Base-by-base conservation (phyloP, 2,113 vertebrate species). In the Ctenomys sociabilis region DNA sequence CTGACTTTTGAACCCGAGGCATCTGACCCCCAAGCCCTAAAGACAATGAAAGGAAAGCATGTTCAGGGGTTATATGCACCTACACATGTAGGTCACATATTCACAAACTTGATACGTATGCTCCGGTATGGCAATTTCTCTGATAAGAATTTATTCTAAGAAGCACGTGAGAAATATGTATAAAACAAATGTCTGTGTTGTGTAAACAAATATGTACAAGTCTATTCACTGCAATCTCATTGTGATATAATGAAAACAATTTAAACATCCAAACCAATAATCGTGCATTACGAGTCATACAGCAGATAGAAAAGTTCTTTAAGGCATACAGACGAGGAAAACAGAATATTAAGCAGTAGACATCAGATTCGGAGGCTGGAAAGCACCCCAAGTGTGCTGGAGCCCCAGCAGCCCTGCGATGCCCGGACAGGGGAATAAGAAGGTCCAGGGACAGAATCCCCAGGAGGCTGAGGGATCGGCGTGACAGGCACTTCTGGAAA, bases 351-450 rank as follows among this genome's bases (percentile, higher is more conserved):
- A 8, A 32, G 24, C 8, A 14, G 10, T 7, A 21, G 80, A 14
- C 2, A 1, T 19, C 8, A 40, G 90, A n/a, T 17, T 7, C 9
- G 30, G 86, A 49, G 22, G 35, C 10, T 22, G 43, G 85, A 43
- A 63, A 61, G 28, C 37, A 17, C 85, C 54, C 13, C 1, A 1
- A 2, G 37, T 40, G n/a, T 7, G n/a, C 0, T 0, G 0, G 30
- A 1, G 35, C 43, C 26, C 26, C 1, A 13, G 8, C 16, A 16
- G 35, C 8, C 32, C 40, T 30, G 17, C 57, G 73, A 30, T 35
- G 26, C 30, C 28, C 2, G 0, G 7, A 32, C 22, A 0, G 3
- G n/a, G 5, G 8, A 2, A 2, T 0, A 22, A 11, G 45, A 86
- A 63, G 49, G 22, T 7, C 52, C 19, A n/a, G 52, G 37, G 2